Evolutionary conservation across 1,140 invertebrate species (phyloP).

Genomic region (Galleria mellonella): DNA sequence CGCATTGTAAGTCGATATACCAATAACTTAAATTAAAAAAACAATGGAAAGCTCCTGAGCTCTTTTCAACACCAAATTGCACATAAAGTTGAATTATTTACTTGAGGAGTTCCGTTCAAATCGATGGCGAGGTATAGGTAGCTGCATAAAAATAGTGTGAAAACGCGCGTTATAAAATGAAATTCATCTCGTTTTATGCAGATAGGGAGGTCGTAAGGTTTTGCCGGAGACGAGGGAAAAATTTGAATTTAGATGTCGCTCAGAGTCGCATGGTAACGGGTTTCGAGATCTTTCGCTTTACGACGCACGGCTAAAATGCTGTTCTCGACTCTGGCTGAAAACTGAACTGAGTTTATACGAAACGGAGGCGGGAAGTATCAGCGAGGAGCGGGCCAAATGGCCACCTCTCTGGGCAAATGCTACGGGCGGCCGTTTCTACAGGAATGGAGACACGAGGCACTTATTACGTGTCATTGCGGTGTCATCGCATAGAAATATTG

Average conservation of each 20-base stretch:
- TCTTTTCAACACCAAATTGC: neutral
- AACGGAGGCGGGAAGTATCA: constrained; percentile 51
- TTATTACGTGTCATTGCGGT: constrained; percentile 32
- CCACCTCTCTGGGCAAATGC: constrained; percentile 52
- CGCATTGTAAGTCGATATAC: no score
- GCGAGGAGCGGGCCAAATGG: constrained; percentile 47
- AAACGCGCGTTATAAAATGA: constrained; percentile 33
- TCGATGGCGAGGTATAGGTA: constrained; percentile 7
- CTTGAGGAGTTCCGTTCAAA: constrained; percentile 6
- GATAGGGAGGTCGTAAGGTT: constrained; percentile 34
- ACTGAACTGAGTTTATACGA: constrained; percentile 56
- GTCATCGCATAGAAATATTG: no score
- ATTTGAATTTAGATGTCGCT: constrained; percentile 64
- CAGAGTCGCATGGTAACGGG: constrained; percentile 39
- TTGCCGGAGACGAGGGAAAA: constrained; percentile 28
- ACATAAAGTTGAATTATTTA: neutral
- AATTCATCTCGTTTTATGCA: constrained; percentile 41
- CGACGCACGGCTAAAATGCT: constrained; percentile 54
- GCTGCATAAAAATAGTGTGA: constrained; percentile 27
- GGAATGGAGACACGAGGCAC: constrained; percentile 35
- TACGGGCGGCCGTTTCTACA: constrained; percentile 40
- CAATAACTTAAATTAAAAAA: no score
- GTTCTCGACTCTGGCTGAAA: constrained; percentile 46
- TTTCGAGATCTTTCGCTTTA: constrained; percentile 54
- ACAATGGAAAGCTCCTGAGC: no score